Conservation (phyloP, 2,113 vertebrate species). For the Furnarius figulus region DNA sequence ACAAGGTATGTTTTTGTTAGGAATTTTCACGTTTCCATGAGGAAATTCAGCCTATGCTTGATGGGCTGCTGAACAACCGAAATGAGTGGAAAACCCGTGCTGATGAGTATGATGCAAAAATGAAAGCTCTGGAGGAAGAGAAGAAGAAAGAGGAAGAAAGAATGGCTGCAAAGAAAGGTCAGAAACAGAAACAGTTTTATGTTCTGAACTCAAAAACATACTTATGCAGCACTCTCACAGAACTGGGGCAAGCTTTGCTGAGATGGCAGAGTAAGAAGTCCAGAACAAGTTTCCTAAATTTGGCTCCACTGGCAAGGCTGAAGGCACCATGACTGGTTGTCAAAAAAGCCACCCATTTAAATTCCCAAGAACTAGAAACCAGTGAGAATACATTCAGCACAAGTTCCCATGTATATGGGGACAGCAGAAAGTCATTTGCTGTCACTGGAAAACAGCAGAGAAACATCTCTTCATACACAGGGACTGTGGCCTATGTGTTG, state of each 20-base stretch:
- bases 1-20: constrained; percentile 63
- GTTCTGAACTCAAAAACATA: neutral
- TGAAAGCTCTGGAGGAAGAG: constrained; percentile 85
- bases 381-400: neutral
- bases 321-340: neutral
- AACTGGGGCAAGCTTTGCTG: neutral
- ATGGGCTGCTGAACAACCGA: constrained; percentile 91
- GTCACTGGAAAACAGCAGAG: neutral
- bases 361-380: neutral
- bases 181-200: neutral
- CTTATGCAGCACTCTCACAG: accelerated
- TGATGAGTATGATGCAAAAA: constrained; percentile 86
- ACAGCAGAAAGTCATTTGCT: neutral
- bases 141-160: constrained; percentile 77
- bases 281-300: neutral
- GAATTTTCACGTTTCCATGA: constrained; percentile 96
- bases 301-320: neutral
- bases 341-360: neutral
- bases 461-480: neutral
- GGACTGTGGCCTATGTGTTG: neutral
- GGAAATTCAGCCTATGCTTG: constrained; percentile 91
- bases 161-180: constrained; percentile 78
- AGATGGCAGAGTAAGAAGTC: neutral
- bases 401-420: accelerated
- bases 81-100: constrained; percentile 91